phyloP scores from a whole-genome alignment of 1,140 invertebrate genomes.

The Eriosoma lanigerum region DNA sequence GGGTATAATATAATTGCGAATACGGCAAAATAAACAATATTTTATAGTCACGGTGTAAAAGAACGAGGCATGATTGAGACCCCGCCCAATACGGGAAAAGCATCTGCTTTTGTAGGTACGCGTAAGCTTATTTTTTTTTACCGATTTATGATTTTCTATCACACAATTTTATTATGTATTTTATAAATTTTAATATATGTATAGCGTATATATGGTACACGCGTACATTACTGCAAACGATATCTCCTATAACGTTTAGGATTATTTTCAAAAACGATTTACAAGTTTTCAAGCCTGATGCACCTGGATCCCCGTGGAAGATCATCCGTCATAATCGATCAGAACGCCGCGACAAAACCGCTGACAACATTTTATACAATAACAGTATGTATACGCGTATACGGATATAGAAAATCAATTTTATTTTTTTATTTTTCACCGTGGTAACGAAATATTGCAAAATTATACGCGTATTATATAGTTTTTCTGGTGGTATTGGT shows the following conservation, averaged over 20 bases:
- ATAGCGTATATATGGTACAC: too few relatives aligned
- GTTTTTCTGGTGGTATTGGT: neutral
- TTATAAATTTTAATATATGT: too few relatives aligned
- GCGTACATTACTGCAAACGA: neutral
- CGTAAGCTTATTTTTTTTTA: too few relatives aligned
- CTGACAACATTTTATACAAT: neutral
- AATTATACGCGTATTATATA: too few relatives aligned
- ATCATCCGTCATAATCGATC: neutral
- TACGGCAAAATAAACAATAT: neutral
- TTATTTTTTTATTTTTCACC: neutral
- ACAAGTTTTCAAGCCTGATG: neutral
- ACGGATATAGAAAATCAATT: neutral
- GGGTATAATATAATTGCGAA: neutral
- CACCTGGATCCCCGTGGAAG: neutral
- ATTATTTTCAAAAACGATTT: neutral
- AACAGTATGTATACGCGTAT: too few relatives aligned
- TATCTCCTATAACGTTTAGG: neutral
- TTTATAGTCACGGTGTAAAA: too few relatives aligned
- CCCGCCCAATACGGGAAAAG: too few relatives aligned
- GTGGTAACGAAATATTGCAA: neutral
- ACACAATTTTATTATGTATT: too few relatives aligned
- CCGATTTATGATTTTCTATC: too few relatives aligned
- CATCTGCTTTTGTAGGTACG: too few relatives aligned
- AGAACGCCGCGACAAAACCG: neutral
- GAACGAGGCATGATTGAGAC: too few relatives aligned